phyloP scores from a whole-genome alignment of 2,888 invertebrate genomes.

The Ichneumoninae sp. region DNA sequence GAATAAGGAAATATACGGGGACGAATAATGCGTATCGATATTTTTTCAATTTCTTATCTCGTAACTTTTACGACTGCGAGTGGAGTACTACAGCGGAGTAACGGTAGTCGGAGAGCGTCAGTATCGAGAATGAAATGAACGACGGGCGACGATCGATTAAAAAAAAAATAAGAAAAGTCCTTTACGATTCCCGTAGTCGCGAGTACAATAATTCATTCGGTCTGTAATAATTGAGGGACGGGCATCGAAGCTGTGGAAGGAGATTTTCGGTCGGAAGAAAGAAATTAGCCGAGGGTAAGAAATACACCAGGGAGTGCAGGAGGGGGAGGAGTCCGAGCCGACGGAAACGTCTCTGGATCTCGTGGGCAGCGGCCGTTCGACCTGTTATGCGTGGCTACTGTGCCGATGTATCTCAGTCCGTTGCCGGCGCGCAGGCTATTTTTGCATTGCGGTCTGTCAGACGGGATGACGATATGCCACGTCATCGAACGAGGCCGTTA shows the following conservation, averaged over 20 bases:
- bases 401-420: constrained; percentile 27
- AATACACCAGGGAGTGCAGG: constrained; percentile 25
- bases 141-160: too few relatives aligned
- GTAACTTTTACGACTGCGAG: too few relatives aligned
- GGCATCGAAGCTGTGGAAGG: neutral
- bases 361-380: constrained; percentile 27
- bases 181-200: too few relatives aligned
- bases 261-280: constrained; percentile 21
- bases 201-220: too few relatives aligned
- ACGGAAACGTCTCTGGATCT: constrained; percentile 17
- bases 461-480: constrained; percentile 74
- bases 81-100: too few relatives aligned
- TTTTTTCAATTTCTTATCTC: too few relatives aligned
- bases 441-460: constrained; percentile 71
- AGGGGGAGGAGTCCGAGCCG: constrained; percentile 65
- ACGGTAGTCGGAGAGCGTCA: too few relatives aligned
- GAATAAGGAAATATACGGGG: neutral
- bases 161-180: too few relatives aligned
- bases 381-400: constrained; percentile 18
- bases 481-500: constrained; percentile 76
- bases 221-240: too few relatives aligned
- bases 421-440: constrained; percentile 65
- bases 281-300: neutral
- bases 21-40: too few relatives aligned
- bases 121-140: too few relatives aligned